A percentile compares a stretch with the other conserved stretches of the same genome.
phyloP scores from a whole-genome alignment of 2,113 vertebrate genomes.

The Turdus rufiventris region DNA sequence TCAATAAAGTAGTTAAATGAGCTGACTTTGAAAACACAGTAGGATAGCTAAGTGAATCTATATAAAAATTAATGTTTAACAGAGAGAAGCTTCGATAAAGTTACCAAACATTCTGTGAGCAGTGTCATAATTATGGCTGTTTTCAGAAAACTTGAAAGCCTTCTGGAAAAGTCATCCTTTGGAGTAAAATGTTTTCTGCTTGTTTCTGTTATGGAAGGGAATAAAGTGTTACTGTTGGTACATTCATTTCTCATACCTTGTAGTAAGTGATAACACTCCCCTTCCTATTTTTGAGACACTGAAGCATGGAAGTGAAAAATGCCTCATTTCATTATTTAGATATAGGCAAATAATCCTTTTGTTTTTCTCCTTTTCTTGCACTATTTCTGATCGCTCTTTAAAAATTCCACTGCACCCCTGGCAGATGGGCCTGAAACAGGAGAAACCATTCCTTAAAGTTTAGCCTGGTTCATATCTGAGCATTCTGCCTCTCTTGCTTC shows the following conservation, averaged over 20 bases:
- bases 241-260: neutral
- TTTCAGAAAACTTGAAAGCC: neutral
- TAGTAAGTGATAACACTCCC: neutral
- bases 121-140: neutral
- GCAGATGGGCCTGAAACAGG: neutral
- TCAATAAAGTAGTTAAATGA: neutral
- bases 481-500: neutral
- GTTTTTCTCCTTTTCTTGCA: rapidly evolving
- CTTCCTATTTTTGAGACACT: neutral
- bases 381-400: neutral
- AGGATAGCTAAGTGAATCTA: neutral
- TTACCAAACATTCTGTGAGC: neutral
- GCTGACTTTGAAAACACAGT: neutral
- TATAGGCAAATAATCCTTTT: neutral
- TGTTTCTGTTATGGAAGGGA: neutral
- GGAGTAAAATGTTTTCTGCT: neutral
- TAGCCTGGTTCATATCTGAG: neutral
- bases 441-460: neutral
- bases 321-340: neutral
- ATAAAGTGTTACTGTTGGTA: neutral
- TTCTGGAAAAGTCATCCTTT: neutral
- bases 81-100: neutral
- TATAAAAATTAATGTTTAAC: neutral
- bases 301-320: neutral
- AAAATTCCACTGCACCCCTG: neutral